Percentiles rank a stretch among this genome's conserved stretches.
phyloP scores from a whole-genome alignment of 2,113 vertebrate genomes.

The Oxyura jamaicensis region DNA sequence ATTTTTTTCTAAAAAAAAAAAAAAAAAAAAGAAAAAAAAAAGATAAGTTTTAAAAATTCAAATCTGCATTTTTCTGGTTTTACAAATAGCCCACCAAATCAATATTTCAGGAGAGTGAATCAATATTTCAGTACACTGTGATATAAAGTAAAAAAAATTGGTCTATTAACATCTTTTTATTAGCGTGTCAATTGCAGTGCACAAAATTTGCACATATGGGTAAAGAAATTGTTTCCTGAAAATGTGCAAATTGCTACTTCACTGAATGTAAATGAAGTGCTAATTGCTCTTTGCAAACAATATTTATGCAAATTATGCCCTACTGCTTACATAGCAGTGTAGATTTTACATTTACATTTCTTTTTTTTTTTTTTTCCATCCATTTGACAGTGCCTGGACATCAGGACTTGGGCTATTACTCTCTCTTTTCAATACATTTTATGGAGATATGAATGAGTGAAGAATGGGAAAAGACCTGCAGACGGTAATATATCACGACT shows the following conservation, averaged over 20 bases:
- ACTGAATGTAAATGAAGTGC: slow-evolving; percentile 72
- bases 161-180: slow-evolving; percentile 64
- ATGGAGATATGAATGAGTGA: background rate
- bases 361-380: slow-evolving; percentile 18
- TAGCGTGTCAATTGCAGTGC: slow-evolving; percentile 30
- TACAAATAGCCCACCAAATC: slow-evolving; percentile 59
- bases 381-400: slow-evolving; percentile 49
- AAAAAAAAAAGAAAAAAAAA: background rate
- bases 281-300: slow-evolving; percentile 80
- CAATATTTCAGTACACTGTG: slow-evolving; percentile 49
- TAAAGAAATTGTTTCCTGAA: slow-evolving; percentile 63
- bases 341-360: background rate
- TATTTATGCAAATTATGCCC: slow-evolving; percentile 77
- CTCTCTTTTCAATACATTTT: slow-evolving; percentile 33
- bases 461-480: slow-evolving; percentile 35
- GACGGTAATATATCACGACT: slow-evolving; percentile 35
- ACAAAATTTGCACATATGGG: slow-evolving; percentile 58
- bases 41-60: slow-evolving; percentile 40
- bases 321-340: background rate
- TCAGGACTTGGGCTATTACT: slow-evolving; percentile 12
- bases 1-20: background rate
- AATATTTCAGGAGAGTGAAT: slow-evolving; percentile 67
- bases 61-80: slow-evolving; percentile 42
- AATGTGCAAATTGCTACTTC: slow-evolving; percentile 72
- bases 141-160: slow-evolving; percentile 40